phyloP scores from a whole-genome alignment of 2,888 invertebrate species.

The Willowsia nigromaculata region DNA sequence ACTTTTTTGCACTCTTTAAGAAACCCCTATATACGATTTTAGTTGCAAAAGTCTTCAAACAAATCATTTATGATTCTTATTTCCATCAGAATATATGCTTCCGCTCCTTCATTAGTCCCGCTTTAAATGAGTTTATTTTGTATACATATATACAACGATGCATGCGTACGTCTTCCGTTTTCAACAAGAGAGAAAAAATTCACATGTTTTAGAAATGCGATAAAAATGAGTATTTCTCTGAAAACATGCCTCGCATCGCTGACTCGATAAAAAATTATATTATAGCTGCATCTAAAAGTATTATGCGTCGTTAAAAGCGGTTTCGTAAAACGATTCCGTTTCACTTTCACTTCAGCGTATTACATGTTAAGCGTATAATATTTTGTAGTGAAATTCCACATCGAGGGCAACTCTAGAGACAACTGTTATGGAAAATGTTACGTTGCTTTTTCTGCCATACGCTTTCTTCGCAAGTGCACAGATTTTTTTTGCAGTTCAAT shows the following conservation, averaged over 20 bases:
- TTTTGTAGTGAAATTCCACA: too few species aligned
- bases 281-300: not conserved
- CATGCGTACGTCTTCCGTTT: not conserved
- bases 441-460: not conserved
- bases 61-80: too few species aligned
- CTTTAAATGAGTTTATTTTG: not conserved
- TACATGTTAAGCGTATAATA: too few species aligned
- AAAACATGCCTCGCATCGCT: not conserved
- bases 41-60: too few species aligned
- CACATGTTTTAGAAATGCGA: not conserved
- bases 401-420: too few species aligned
- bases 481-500: not conserved
- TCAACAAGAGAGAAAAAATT: not conserved
- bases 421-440: too few species aligned
- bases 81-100: too few species aligned
- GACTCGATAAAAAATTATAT: not conserved
- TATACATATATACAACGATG: not conserved
- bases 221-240: conserved; percentile 2
- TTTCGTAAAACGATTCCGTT: not conserved
- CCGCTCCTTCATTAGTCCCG: not conserved
- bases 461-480: not conserved
- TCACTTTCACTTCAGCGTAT: too few species aligned
- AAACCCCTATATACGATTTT: too few species aligned
- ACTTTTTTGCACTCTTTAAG: too few species aligned
- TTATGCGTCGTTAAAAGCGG: not conserved